Conservation (phyloP, 2,888 invertebrate genomes). For the Helobdella robusta region DNA sequence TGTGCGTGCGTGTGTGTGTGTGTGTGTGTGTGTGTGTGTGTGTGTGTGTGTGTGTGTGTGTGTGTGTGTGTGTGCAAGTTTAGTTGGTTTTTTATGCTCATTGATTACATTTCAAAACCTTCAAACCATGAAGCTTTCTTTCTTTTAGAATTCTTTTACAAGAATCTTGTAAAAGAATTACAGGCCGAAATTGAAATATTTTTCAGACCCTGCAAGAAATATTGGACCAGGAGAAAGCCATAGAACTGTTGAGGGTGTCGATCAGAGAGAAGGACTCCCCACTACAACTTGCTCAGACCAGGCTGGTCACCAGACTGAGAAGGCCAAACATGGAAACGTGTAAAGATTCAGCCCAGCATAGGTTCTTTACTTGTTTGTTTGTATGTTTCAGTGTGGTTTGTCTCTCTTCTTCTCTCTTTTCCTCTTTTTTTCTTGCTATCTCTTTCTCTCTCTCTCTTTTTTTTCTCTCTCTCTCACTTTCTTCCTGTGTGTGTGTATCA, state of each 20-base stretch:
- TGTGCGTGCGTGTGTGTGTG: background rate
- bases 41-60: background rate
- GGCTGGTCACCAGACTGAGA: constrained; percentile 77
- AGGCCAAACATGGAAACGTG: constrained; percentile 81
- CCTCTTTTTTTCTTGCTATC: too few species aligned
- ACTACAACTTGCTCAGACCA: constrained; percentile 61
- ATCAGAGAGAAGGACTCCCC: constrained; percentile 68
- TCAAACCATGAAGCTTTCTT: too few species aligned
- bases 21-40: background rate
- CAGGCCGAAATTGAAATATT: constrained; percentile 34
- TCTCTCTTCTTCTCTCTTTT: too few species aligned
- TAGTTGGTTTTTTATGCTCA: too few species aligned
- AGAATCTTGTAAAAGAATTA: too few species aligned
- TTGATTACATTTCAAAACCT: too few species aligned
- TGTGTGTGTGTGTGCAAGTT: background rate
- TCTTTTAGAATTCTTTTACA: too few species aligned
- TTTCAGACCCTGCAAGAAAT: constrained; percentile 76
- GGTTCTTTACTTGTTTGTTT: too few species aligned
- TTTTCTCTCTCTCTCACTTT: too few species aligned
- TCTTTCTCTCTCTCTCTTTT: too few species aligned
- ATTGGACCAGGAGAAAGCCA: constrained; percentile 81
- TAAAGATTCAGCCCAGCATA: constrained; percentile 70
- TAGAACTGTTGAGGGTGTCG: constrained; percentile 76
- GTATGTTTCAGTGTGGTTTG: too few species aligned
- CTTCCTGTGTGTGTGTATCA: too few species aligned